Evolutionary conservation across 1,140 invertebrate species (phyloP).

Genomic region (Drosophila sturtevanti): DNA sequence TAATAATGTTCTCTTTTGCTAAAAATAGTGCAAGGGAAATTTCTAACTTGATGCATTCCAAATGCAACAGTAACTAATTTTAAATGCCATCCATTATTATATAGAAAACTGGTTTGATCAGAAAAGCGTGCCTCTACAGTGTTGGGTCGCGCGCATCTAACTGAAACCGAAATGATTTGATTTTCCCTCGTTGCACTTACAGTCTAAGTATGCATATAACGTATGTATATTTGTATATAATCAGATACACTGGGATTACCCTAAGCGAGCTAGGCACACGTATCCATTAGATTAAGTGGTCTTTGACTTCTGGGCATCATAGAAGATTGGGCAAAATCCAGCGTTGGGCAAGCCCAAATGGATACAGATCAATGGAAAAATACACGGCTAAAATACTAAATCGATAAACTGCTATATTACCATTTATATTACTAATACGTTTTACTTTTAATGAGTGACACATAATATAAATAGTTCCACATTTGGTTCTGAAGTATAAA

Average conservation of each 20-base stretch:
- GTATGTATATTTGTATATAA: neutral
- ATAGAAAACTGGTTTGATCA: slow-evolving; percentile 69
- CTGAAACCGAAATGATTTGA: slow-evolving; percentile 73
- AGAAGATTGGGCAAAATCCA: slow-evolving; percentile 7
- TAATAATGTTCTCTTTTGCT: slow-evolving; percentile 56
- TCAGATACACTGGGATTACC: slow-evolving; percentile 35
- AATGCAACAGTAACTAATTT: slow-evolving; percentile 56
- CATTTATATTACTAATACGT: neutral
- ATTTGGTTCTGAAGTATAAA: neutral
- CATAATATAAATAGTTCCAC: neutral
- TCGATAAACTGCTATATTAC: slow-evolving; percentile 24
- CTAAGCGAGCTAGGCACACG: slow-evolving; percentile 33
- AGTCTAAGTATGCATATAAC: slow-evolving; percentile 44
- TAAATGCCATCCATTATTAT: slow-evolving; percentile 69
- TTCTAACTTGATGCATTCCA: slow-evolving; percentile 57
- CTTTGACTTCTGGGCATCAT: slow-evolving; percentile 22
- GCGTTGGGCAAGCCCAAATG: slow-evolving; percentile 37
- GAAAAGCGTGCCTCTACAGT: slow-evolving; percentile 51
- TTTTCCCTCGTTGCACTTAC: slow-evolving; percentile 52
- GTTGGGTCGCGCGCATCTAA: slow-evolving; percentile 48
- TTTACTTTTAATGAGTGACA: neutral
- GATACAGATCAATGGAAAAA: slow-evolving; percentile 43
- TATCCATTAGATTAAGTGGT: slow-evolving; percentile 13
- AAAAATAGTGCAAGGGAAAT: slow-evolving; percentile 75
- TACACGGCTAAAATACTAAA: slow-evolving; percentile 31